Evolutionary conservation across 2,888 invertebrate genomes (phyloP), one percentile per base, ranked within the genome.

Genomic region (Tenthredo livida): DNA sequence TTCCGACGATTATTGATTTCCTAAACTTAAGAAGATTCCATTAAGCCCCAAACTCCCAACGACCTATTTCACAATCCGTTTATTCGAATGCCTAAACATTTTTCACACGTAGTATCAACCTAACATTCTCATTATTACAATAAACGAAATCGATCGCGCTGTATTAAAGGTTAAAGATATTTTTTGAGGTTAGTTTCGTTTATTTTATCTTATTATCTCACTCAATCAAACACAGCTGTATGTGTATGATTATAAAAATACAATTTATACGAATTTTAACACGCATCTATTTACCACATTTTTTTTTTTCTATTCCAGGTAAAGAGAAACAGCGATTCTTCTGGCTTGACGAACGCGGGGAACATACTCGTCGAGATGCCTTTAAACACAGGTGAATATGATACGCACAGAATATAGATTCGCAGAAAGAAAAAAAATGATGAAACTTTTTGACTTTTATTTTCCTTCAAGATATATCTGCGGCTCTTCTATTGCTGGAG

Each of bases 401-500:
- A 9, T 37, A n/a, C 15, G 33, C 43, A 10, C 17, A 9, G 25
- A 17, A 54, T 21, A 10, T 33, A 17, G 29, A 17, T 78, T 10
- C n/a, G 17, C 7, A 0, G 7, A 54, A 50, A 17, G 17, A 43
- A 50, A 17, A 50, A 15, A 37, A 37, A 33, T 3, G 4, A 33
- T 0, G 2, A 33, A 33, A 3, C 4, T 33, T 4, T 33, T 33
- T 33, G 33, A 33, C 2, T 33, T 33, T 50, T 84, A 77, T 82
- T 85, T 82, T 85, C 86, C 87, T 88, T 90, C 25, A 95, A 93
- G 98, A 98, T 94, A 97, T 98, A 92, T 98, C 98, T 58, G 97
- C 97, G 92, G 98, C 98, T 87, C 95, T 98, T 88, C 97, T 97
- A 93, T 96, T 98, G 91, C 94, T 98, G 90, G 98, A 98, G 93